phyloP scores from a whole-genome alignment of 2,888 invertebrate species.

The Tridacna crocea region DNA sequence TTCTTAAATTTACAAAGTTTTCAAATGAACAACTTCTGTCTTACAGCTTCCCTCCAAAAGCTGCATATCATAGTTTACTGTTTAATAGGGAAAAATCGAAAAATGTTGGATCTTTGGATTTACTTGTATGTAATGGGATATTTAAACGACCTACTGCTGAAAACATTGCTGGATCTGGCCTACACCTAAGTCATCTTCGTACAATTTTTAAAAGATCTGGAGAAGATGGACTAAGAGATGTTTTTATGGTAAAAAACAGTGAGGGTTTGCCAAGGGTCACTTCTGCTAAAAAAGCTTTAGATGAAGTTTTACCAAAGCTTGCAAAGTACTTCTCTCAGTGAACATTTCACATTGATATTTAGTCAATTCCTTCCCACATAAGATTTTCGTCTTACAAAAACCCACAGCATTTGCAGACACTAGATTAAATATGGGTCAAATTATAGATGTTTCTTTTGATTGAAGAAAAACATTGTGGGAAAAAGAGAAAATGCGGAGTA shows the following conservation, averaged over 20 bases:
- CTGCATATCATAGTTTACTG: conserved; percentile 3
- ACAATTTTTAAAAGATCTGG: conserved; percentile 15
- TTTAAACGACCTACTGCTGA: conserved; percentile 30
- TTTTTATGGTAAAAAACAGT: conserved; percentile 24
- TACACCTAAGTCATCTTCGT: conserved; percentile 17
- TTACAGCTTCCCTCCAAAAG: conserved; percentile 18
- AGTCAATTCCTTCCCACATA: too few relatives aligned
- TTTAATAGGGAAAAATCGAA: conserved; percentile 31
- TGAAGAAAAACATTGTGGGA: too few relatives aligned
- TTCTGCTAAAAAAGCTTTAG: conserved; percentile 6
- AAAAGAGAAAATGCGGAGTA: too few relatives aligned
- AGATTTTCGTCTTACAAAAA: too few relatives aligned
- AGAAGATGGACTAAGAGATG: conserved; percentile 19
- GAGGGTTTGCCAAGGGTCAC: conserved; percentile 33
- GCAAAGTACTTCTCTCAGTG: too few relatives aligned
- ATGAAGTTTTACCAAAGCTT: conserved; percentile 15
- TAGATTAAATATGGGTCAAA: too few relatives aligned
- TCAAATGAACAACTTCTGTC: background rate
- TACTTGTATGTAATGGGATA: conserved; percentile 28
- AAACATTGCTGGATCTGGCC: conserved; percentile 23
- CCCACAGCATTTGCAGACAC: too few relatives aligned
- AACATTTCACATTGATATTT: too few relatives aligned
- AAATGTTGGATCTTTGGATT: conserved; percentile 27
- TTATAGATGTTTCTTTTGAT: too few relatives aligned
- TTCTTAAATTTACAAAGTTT: background rate